Percentiles rank a stretch among this genome's conserved stretches.
Evolutionary conservation across 2,888 invertebrate species (phyloP).

Genomic region (Cataglyphis albicans): DNA sequence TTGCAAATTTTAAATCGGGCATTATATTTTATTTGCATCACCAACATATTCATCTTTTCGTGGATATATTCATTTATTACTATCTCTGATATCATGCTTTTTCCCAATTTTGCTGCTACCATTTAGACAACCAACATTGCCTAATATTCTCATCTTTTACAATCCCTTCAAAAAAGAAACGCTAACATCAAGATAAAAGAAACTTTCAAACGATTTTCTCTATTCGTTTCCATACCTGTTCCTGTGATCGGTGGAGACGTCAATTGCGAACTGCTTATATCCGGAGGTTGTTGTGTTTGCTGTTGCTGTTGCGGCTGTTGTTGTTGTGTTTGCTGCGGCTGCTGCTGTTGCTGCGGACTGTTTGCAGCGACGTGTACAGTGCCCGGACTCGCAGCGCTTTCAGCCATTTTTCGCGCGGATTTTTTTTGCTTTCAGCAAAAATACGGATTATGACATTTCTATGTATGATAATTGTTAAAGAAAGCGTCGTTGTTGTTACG

Average conservation of each 20-base stretch:
- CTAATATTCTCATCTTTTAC: neutral
- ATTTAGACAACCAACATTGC: neutral
- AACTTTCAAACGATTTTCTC: conserved; percentile 35
- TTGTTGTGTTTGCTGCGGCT: conserved; percentile 75
- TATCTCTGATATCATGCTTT: neutral
- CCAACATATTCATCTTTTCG: neutral
- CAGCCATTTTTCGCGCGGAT: conserved; percentile 79
- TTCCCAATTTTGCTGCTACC: neutral
- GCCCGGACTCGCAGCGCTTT: conserved; percentile 83
- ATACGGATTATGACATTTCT: conserved; percentile 53
- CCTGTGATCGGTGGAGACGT: conserved; percentile 85
- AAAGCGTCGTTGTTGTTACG: conserved; percentile 44
- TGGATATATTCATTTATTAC: neutral
- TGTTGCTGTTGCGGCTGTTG: conserved; percentile 75
- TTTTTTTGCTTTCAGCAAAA: conserved; percentile 34
- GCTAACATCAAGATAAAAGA: neutral
- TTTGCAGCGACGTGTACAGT: conserved; percentile 78
- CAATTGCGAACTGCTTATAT: conserved; percentile 85
- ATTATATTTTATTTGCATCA: neutral
- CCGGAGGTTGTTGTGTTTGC: conserved; percentile 82
- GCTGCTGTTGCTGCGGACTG: conserved; percentile 81
- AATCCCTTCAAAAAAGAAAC: neutral
- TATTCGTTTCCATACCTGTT: conserved; percentile 81
- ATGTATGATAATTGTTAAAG: conserved; percentile 8
- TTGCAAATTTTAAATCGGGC: neutral